Evolutionary conservation across 1,140 invertebrate species (phyloP).

Genomic region (Heliothis virescens): DNA sequence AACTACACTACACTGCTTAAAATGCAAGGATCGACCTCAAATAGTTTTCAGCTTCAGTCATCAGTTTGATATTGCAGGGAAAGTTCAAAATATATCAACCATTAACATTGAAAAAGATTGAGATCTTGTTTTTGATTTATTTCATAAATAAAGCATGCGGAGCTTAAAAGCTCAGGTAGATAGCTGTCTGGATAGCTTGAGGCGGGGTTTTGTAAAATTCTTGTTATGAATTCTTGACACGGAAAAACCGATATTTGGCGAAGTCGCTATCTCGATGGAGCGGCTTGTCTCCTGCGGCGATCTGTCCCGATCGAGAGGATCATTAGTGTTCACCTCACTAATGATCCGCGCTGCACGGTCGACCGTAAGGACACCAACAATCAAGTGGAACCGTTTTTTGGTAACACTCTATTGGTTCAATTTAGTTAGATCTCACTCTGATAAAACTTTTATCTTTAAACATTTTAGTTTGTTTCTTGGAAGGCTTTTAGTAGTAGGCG

Average conservation of each 20-base stretch:
- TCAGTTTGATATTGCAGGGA: constrained; percentile 23
- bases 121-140: background rate
- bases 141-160: constrained; percentile 5
- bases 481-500: background rate
- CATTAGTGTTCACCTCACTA: constrained; percentile 79
- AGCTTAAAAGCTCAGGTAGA: constrained; percentile 18
- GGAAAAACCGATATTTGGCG: constrained; percentile 56
- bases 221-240: constrained; percentile 49
- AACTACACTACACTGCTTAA: constrained; percentile 49
- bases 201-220: constrained; percentile 37
- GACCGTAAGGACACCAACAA: constrained; percentile 49
- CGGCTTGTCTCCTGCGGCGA: constrained; percentile 65
- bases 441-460: background rate
- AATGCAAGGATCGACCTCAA: constrained; percentile 24
- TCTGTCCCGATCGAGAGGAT: constrained; percentile 73
- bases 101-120: background rate
- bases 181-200: constrained; percentile 23
- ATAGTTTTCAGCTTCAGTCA: constrained; percentile 21
- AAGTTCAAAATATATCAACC: background rate
- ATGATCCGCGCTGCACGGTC: constrained; percentile 67
- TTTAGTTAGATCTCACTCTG: constrained; percentile 27
- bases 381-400: constrained; percentile 48
- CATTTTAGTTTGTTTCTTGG: background rate
- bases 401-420: constrained; percentile 37
- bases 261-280: constrained; percentile 55